phyloP scores from a whole-genome alignment of 2,797 vertebrate genomes.

The Sciurus carolinensis region DNA sequence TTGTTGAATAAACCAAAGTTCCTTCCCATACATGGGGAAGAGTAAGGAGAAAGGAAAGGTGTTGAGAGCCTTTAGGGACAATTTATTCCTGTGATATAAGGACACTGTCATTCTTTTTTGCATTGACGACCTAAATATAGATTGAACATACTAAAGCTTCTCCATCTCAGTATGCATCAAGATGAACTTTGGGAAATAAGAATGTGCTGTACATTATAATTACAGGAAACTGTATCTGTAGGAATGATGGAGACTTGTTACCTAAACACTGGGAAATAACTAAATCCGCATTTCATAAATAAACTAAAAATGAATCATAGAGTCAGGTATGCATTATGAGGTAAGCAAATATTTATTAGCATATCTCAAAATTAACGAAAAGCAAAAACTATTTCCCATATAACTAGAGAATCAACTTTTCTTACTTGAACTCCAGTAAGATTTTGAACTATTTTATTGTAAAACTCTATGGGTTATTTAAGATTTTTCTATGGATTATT shows the following conservation, averaged over 20 bases:
- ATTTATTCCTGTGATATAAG: not conserved
- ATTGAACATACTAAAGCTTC: not conserved
- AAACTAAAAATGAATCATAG: not conserved
- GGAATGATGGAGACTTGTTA: not conserved
- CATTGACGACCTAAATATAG: not conserved
- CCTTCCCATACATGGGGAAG: not conserved
- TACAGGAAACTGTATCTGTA: not conserved
- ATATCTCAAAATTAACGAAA: not conserved
- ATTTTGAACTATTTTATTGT: conserved; percentile 58
- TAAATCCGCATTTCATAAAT: not conserved
- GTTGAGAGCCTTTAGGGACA: not conserved
- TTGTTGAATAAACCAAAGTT: not conserved
- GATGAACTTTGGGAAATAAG: not conserved
- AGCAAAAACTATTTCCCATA: not conserved
- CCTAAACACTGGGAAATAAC: not conserved
- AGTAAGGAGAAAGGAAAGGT: not conserved
- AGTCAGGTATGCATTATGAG: not conserved
- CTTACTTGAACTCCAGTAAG: conserved; percentile 11
- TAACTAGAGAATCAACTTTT: conserved; percentile 15
- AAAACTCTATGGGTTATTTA: not conserved
- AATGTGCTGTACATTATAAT: not conserved
- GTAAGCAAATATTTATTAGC: not conserved
- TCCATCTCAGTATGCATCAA: not conserved
- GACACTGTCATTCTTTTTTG: not conserved
- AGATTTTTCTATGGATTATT: not conserved